A percentile compares a stretch with the other conserved stretches of the same genome.
These are phyloP conservation scores for Peromyscus eremicus DNA, from an alignment of 2,797 vertebrate genomes.

Conservation along the genomic window DNA sequence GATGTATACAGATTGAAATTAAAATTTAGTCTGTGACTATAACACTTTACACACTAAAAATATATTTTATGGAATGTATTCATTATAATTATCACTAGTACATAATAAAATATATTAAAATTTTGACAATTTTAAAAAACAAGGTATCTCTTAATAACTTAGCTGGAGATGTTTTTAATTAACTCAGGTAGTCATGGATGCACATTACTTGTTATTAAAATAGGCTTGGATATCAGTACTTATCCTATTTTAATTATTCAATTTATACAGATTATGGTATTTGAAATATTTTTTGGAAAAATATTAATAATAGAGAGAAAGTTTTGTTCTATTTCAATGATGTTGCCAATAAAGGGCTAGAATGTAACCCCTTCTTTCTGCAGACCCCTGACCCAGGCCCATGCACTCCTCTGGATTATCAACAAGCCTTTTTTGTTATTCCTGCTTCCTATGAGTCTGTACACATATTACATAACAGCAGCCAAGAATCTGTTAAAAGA, in stretches of 20 bases:
- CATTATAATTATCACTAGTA: neutral
- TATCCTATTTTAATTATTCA: neutral
- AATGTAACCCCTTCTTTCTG: neutral
- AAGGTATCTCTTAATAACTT: neutral
- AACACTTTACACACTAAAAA: neutral
- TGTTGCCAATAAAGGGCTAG: neutral
- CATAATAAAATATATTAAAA: neutral
- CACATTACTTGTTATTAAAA: neutral
- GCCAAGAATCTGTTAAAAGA: neutral
- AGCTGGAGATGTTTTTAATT: neutral
- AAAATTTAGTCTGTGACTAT: neutral
- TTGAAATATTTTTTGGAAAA: neutral
- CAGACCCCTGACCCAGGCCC: neutral
- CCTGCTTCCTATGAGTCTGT: neutral
- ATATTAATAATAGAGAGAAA: neutral
- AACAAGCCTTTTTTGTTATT: no score
- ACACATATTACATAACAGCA: neutral
- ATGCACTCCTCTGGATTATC: neutral
- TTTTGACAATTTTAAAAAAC: neutral
- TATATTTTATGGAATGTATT: neutral
- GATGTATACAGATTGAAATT: neutral
- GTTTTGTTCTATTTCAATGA: neutral
- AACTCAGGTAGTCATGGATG: neutral
- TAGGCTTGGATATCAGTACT: neutral
- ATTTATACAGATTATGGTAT: neutral